Evolutionary conservation across 2,113 vertebrate genomes (phyloP).

Genomic region (Eulemur rufifrons): DNA sequence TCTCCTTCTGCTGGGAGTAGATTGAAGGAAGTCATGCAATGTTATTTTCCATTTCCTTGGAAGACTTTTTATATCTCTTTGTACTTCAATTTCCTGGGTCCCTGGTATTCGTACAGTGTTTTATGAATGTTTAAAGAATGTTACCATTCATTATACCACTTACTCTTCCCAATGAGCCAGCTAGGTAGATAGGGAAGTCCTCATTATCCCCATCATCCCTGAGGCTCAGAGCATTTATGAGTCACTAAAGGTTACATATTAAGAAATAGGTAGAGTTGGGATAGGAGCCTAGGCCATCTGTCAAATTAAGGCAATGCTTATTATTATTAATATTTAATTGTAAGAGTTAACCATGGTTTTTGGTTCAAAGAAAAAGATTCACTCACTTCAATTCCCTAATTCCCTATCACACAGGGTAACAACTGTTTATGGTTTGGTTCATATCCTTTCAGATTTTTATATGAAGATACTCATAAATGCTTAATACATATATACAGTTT

Average conservation of each 20-base stretch:
- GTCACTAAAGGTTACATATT: background rate
- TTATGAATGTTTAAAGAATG: background rate
- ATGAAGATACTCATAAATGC: background rate
- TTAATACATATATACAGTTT: background rate
- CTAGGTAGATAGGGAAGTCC: background rate
- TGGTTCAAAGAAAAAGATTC: background rate
- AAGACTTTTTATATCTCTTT: background rate
- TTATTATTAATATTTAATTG: background rate
- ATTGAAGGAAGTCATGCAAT: background rate
- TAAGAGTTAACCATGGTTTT: background rate
- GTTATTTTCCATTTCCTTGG: background rate
- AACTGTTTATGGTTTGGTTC: background rate
- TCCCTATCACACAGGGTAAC: background rate
- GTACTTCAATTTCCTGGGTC: background rate
- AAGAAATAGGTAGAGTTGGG: background rate
- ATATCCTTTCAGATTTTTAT: background rate
- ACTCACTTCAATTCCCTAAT: background rate
- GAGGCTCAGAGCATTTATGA: background rate
- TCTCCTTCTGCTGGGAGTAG: background rate
- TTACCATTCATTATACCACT: background rate
- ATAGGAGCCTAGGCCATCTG: background rate
- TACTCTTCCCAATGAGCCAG: background rate
- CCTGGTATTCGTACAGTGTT: background rate
- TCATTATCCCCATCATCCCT: background rate
- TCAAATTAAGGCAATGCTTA: background rate